Evolutionary conservation across 1,140 invertebrate genomes (phyloP), one percentile per base, ranked within the genome.

Genomic region (Heliothis subflexa): DNA sequence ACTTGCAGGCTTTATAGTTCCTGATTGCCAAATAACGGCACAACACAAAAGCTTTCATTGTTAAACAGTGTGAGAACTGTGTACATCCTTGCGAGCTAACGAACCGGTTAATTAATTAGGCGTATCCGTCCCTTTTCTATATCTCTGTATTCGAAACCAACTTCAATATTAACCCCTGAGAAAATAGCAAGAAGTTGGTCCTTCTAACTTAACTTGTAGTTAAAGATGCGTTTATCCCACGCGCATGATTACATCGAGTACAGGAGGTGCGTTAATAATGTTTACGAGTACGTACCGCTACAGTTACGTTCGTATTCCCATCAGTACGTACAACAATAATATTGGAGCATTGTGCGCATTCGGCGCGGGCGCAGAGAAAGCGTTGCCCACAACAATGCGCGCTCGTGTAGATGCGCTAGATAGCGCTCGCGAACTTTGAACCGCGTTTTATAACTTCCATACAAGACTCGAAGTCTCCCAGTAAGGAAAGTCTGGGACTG

Each of bases 391-490:
- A 77, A 83, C 84, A 83, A 83, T 86, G 79, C 64, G 52, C 73
- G 77, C 80, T 76, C 59, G 80, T 80, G 64, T 73, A 82, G 81
- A 81, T 81, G 68, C 55, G 62, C 75, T 81, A 78, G 83, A 78
- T 76, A 81, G 75, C 78, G 81, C 78, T 83, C 79, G 84, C 81
- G 87, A 87, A 86, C 87, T 89, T 84, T 87, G 82, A 89, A 83
- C 85, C 81, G 61, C 62, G 49, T 52, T 79, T 59, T 79, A 81
- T 64, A 81, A 81, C 62, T 52, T 33, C 49, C 59, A 77, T 73
- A 81, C 59, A 59, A 66, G 45, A 55, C 62, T 54, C 50, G 47
- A 66, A n/a, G 61, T 54, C 21, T 66, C 61, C 50, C 21, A 11
- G 28, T 45, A 66, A 55, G 73, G 73, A 62, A 75, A 61, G 50